Percentiles rank a stretch among this genome's conserved stretches.
Conservation (phyloP, 1,140 invertebrate species). For the Ectropis grisescens region DNA sequence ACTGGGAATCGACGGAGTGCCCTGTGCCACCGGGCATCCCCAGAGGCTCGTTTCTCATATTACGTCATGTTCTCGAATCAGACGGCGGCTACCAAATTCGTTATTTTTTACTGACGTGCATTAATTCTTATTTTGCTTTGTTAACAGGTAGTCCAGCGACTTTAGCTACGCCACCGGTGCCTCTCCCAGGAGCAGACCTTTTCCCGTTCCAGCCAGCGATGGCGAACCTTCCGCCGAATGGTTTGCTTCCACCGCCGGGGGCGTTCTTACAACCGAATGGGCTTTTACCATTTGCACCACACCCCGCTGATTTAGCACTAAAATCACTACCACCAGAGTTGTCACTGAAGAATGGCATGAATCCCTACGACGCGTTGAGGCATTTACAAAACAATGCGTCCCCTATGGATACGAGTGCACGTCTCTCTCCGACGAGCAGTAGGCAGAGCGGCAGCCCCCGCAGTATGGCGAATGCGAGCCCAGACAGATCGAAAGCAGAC, state of each 20-base stretch:
- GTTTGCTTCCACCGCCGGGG: slow-evolving; percentile 65
- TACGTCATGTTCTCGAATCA: slow-evolving; percentile 56
- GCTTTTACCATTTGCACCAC: slow-evolving; percentile 56
- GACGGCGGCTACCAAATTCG: slow-evolving; percentile 15
- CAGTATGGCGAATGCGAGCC: slow-evolving; percentile 60
- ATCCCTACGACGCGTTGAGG: slow-evolving; percentile 55
- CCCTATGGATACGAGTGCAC: slow-evolving; percentile 58
- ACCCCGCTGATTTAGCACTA: slow-evolving; percentile 55
- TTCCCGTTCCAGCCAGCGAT: slow-evolving; percentile 63
- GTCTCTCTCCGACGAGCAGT: slow-evolving; percentile 70
- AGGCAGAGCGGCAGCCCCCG: slow-evolving; percentile 66
- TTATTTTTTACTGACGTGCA: slow-evolving; percentile 1
- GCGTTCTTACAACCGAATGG: slow-evolving; percentile 59
- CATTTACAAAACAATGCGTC: slow-evolving; percentile 60
- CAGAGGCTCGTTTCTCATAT: slow-evolving; percentile 57
- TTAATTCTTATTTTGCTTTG: slow-evolving; percentile 26
- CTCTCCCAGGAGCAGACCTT: slow-evolving; percentile 64
- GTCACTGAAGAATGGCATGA: slow-evolving; percentile 47
- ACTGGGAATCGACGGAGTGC: slow-evolving; percentile 59
- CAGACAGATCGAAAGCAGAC: slow-evolving; percentile 63
- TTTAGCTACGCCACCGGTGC: slow-evolving; percentile 53
- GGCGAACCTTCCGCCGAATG: slow-evolving; percentile 61
- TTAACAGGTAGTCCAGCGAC: slow-evolving; percentile 58
- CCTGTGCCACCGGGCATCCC: slow-evolving; percentile 44
- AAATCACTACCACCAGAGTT: slow-evolving; percentile 52